Evolutionary conservation across 2,797 vertebrate genomes (phyloP).

Genomic region (Centropyge bicolor): DNA sequence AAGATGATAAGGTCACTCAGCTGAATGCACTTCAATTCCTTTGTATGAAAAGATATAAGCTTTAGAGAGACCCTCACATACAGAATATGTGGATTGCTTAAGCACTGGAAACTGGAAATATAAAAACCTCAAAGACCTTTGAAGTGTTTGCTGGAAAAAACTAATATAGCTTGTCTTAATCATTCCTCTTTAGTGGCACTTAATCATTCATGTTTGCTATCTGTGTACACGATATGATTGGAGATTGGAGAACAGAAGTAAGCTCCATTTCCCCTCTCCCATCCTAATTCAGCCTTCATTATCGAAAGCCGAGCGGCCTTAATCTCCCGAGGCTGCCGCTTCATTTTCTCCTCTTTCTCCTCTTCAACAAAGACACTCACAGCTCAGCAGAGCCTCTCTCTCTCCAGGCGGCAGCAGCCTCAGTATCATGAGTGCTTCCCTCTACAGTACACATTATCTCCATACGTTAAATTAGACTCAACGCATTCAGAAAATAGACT

Average conservation of each 20-base stretch:
- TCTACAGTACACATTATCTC: slow-evolving; percentile 34
- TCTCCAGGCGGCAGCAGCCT: slow-evolving; percentile 21
- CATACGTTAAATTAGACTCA: slow-evolving; percentile 31
- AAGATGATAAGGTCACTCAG: background rate
- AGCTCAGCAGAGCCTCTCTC: slow-evolving; percentile 29
- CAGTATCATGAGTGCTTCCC: slow-evolving; percentile 36
- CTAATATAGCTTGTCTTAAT: background rate
- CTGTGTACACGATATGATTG: background rate
- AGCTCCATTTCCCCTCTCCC: background rate
- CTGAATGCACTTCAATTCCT: background rate
- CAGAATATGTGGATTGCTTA: background rate
- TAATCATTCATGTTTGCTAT: background rate
- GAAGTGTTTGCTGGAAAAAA: background rate
- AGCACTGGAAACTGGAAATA: background rate
- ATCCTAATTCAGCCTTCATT: slow-evolving; percentile 15
- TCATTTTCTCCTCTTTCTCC: slow-evolving; percentile 33
- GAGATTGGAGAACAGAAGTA: background rate
- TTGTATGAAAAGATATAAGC: background rate
- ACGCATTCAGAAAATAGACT: slow-evolving; percentile 24
- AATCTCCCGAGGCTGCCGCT: background rate
- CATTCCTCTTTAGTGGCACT: background rate
- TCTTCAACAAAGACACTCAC: slow-evolving; percentile 35
- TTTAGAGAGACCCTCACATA: too few relatives aligned
- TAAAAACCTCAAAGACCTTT: background rate
- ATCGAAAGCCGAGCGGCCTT: slow-evolving; percentile 16